Base-by-base conservation (phyloP, 2,113 vertebrate genomes). In the Catharus bicknelli region DNA sequence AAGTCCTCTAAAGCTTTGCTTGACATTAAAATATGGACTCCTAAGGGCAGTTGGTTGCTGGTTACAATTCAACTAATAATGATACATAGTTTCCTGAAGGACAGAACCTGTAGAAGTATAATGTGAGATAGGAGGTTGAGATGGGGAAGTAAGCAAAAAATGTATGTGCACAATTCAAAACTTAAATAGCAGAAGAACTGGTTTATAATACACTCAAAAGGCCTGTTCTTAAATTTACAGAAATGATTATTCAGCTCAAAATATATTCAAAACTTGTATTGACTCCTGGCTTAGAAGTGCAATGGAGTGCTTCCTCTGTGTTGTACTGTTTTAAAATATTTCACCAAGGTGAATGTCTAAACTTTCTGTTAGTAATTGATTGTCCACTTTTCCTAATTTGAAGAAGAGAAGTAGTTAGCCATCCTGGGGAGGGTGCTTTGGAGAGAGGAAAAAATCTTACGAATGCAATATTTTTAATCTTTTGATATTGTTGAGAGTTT, bases 1-100 rank as follows among this genome's bases (percentile, higher is more conserved):
- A 78, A 91, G 87, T 94, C 79, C 93, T 94, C 63, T 96, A 94
- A 95, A 96, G 91, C 91, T 96, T 94, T 96, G 72, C 70, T 96
- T 96, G 92, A 85, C 78, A 43, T 92, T 90, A 94, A 92, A 89
- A 85, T 83, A 55, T 1, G 72, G 72, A 88, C 61, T 92, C 81
- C 67, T 88, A 48, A 94, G 72, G 53, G 93, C 90, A 96, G 23
- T 92, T 94, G 74, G 66, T 91, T 94, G 72, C 75, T 92, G 78
- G 34, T 90, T 86, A 76, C 82, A 73, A 59, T 86, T 94, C 73
- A 67, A 7, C 47, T 91, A 74, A 45, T 48, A 27, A 55, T 25
- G 34, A 76, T 79, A 51, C 0, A 15, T 51, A 50, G 47, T 73
- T 90, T 90, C n/a, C 30, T 51, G 53, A 76, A 61, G 67, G 78